Conservation (phyloP, 2,888 invertebrate genomes). For the Brachyopa scutellaris region DNA sequence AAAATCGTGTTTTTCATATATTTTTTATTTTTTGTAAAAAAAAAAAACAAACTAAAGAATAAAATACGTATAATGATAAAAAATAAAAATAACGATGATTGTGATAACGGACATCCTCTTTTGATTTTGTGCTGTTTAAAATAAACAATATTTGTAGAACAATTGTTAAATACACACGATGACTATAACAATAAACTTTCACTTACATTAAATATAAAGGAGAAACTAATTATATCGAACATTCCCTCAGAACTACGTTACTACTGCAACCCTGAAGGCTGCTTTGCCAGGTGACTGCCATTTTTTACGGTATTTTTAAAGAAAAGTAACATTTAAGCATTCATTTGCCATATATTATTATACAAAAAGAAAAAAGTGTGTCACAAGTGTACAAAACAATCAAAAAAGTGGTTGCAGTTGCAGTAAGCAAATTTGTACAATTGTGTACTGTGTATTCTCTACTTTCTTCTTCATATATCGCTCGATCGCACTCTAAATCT, state of each 20-base stretch:
- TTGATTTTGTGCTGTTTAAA: slow-evolving; percentile 6
- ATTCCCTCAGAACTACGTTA: neutral
- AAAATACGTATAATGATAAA: slow-evolving; percentile 4
- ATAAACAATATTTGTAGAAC: slow-evolving; percentile 4
- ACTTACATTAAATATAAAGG: slow-evolving; percentile 40
- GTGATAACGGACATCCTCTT: slow-evolving; percentile 58
- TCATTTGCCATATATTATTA: neutral
- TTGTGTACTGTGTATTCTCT: slow-evolving; percentile 2
- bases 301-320: neutral
- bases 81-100: slow-evolving; percentile 50
- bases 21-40: slow-evolving; percentile 61
- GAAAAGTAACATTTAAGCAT: neutral
- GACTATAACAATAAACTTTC: slow-evolving; percentile 61
- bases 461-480: neutral
- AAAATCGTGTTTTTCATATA: slow-evolving; percentile 46
- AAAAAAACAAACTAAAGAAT: slow-evolving; percentile 25
- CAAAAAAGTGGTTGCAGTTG: neutral
- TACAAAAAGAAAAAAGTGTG: neutral
- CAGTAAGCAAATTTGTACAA: slow-evolving; percentile 1
- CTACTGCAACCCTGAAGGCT: slow-evolving; percentile 9
- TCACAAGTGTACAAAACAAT: neutral
- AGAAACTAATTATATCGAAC: slow-evolving; percentile 17
- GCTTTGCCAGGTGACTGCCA: neutral
- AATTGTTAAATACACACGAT: slow-evolving; percentile 22
- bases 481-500: neutral